phyloP scores from a whole-genome alignment of 2,797 vertebrate genomes.

The Pelobates cultripes region DNA sequence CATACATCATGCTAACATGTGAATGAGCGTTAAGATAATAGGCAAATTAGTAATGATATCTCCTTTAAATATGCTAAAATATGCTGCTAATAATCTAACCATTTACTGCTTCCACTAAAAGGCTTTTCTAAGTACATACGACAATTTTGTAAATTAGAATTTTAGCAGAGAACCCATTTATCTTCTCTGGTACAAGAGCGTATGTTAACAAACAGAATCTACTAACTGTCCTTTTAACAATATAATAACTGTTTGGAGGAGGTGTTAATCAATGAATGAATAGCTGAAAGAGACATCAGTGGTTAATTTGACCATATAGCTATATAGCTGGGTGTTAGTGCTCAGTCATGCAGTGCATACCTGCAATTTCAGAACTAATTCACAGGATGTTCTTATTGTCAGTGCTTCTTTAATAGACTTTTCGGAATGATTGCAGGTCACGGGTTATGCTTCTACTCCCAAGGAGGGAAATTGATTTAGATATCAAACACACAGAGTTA shows the following conservation, averaged over 20 bases:
- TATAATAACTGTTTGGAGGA: too few relatives aligned
- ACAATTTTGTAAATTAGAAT: too few relatives aligned
- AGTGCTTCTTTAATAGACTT: slow-evolving; percentile 44
- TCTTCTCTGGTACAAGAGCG: too few relatives aligned
- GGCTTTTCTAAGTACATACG: too few relatives aligned
- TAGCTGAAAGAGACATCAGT: background rate
- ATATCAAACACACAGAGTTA: slow-evolving; percentile 42
- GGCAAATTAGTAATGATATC: too few relatives aligned
- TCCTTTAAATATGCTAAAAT: too few relatives aligned
- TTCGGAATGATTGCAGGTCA: slow-evolving; percentile 47
- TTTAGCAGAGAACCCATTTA: too few relatives aligned
- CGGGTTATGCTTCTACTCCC: slow-evolving; percentile 35
- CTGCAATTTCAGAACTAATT: slow-evolving; percentile 28
- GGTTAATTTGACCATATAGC: slow-evolving; percentile 21
- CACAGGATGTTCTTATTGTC: slow-evolving; percentile 15
- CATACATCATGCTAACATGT: too few relatives aligned
- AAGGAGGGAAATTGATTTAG: slow-evolving; percentile 50
- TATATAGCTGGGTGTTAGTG: slow-evolving; percentile 19
- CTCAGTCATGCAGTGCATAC: background rate
- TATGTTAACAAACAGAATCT: background rate
- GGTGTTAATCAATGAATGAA: background rate
- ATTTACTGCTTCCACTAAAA: too few relatives aligned
- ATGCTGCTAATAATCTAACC: too few relatives aligned
- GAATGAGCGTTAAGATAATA: too few relatives aligned
- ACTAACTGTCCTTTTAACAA: background rate